Base-by-base conservation (phyloP, 1,140 invertebrate species). In the Brachystomella parvula region DNA sequence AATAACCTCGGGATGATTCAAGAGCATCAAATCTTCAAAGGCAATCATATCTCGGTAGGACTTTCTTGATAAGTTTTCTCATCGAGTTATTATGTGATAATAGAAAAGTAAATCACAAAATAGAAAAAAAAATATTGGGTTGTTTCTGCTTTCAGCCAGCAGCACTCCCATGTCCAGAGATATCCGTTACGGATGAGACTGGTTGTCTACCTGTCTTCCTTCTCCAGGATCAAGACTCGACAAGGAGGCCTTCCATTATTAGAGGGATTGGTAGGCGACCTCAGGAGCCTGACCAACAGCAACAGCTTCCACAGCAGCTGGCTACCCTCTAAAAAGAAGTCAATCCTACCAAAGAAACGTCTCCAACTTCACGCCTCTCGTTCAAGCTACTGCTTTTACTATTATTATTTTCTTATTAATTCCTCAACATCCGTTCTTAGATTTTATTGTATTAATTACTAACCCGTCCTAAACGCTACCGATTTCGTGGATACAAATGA, bases 181-280 rank as follows among this genome's bases (percentile, higher is more conserved):
- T 95, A 69, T 92, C 89, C 71, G 83, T 94, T 2, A 94, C 92
- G 0, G 92, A 95, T 76, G 90, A 90, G 65, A 88, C 86, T 26
- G 88, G 90, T 77, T 90, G 39, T 83, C 89, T 63, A 68, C 75
- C 49, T 63, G 73, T 68, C 47, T 73, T 47, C 39, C 62, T 70
- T 24, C 61, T 67, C 28, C 83, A 66, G 83, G 86, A 66, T 84
- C 85, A 71, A 83, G 87, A 64, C 33, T 29, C 68, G 65, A 86
- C 82, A 64, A 83, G 86, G 74, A 82, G 85, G 78, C 89, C 86
- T 24, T 90, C 86, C 19, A 92, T 89, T 67, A 90, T 86, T 17
- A 82, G 86, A 61, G 88, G 89, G 1, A 90, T 89, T 56, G 88
- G 88, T 6, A 75, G 71, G 31, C 65, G 64, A 6, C 68, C 63